Conservation (phyloP, 2,113 vertebrate species). For the Caranx ignobilis region DNA sequence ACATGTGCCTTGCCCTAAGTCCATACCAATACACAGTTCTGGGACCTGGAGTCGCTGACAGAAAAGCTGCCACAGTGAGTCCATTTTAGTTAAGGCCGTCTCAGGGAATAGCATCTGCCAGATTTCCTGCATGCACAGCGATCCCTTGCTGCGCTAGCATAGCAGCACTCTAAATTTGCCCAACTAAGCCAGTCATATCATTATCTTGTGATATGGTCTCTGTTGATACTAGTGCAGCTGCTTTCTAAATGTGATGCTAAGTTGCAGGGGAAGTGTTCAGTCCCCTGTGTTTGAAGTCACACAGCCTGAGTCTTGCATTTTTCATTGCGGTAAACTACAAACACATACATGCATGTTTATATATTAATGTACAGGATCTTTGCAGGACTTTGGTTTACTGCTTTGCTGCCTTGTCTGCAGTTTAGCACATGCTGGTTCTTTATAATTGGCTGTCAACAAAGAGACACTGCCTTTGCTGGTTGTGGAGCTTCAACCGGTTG, state of each 20-base stretch:
- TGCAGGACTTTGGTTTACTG: background rate
- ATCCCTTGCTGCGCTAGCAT: conserved; percentile 37
- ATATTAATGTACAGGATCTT: background rate
- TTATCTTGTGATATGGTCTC: conserved; percentile 41
- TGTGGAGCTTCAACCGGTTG: conserved; percentile 15
- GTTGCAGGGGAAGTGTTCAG: background rate
- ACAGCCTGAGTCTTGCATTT: background rate
- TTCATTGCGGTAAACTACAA: background rate
- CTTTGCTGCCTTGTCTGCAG: conserved; percentile 6
- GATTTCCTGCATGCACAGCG: conserved; percentile 29
- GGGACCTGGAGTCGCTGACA: conserved; percentile 35
- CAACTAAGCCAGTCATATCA: conserved; percentile 37
- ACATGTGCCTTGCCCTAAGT: conserved; percentile 6
- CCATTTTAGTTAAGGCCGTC: conserved; percentile 24
- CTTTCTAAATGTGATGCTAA: conserved; percentile 45
- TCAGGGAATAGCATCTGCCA: conserved; percentile 30
- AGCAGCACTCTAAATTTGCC: conserved; percentile 31
- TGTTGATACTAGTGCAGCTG: conserved; percentile 44
- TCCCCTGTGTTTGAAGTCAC: conserved; percentile 13
- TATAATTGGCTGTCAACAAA: conserved; percentile 5
- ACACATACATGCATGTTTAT: background rate
- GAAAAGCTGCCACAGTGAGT: conserved; percentile 31
- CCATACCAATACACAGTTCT: background rate
- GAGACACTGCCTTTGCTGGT: conserved; percentile 18
- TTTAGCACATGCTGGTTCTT: background rate